Base-by-base conservation (phyloP, 2,113 vertebrate genomes). In the Phalacrocorax aristotelis region DNA sequence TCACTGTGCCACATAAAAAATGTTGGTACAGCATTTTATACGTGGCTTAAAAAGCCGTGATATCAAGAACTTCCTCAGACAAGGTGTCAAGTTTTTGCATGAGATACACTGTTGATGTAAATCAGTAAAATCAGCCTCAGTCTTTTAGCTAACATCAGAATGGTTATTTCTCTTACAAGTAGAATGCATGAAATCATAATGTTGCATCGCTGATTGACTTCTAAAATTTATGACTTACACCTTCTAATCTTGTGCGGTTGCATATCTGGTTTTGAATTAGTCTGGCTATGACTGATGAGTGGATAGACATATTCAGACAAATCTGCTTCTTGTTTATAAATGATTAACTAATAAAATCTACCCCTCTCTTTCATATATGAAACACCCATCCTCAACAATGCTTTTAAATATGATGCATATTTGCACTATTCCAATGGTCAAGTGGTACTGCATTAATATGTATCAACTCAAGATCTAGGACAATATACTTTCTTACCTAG, bases 351-450 rank as follows among this genome's bases (percentile, higher is more conserved):
- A 42, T 38, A 48, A 58, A 75, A 90, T 64, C n/a, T 48, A 25
- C 9, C 19, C 19, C 13, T 54, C 17, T 49, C 15, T 70, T 77
- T 54, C 34, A 46, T 5, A 51, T 30, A 66, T 22, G 20, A 77
- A 55, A 72, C 26, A 66, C 15, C 6, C 10, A 49, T 49, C 20
- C 32, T 62, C 21, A 66, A 42, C 11, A 30, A 40, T 42, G 25
- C 7, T 58, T 57, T 70, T 52, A 64, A 46, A 57, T 58, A 34
- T 38, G 21, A 27, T 36, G 29, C 7, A 32, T 15, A 46, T 22
- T 64, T 38, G 9, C 1, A 0, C 13, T 78, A 1, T 44, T 91
- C 25, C n/a, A 49, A 3, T n/a, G 9, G 13, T 17, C 10, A 38
- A 40, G 16, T 64, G 16, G 36, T 40, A 66, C 46, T 38, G 29